Evolutionary conservation across 2,888 invertebrate species (phyloP), one percentile per base, ranked within the genome.

Genomic region (Axea sp.): DNA sequence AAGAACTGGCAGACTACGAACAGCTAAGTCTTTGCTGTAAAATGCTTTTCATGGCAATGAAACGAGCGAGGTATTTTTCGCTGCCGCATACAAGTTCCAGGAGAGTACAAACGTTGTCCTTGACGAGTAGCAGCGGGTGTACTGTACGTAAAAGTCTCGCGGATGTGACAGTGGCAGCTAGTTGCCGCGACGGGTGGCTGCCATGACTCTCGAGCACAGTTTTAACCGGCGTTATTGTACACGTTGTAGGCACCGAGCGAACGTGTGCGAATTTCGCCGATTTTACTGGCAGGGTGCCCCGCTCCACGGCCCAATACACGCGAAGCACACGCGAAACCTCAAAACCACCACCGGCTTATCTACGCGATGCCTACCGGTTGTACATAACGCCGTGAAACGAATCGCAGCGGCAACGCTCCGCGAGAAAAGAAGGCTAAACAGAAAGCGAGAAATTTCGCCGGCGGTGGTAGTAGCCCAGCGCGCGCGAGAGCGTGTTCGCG

Each of bases 111-210:
- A 43, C 24, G 47, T 30, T 35, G 51, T 57, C 68, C 68, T 68
- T 68, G 59, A 43, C 31, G 39, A 59, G 51, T 9, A 51, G 35
- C 68, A 57, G 67, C 57, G 67, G 67, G 67, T 59, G 49, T 37
- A 59, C 49, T 3, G 8, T 51, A 37, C 68, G 51, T 43, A 51
- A 51, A 68, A 68, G 51, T 57, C 26, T 35, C 51, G 30, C 45
- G 28, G 22, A 51, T 53, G 69, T 45, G 69, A 69, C 69, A 69
- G 60, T 35, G 35, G 12, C 59, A 35, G 45, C 49, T 26, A 35
- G 33, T 51, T 8, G 57, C 73, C 67, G 17, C 67, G 26, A 68
- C 73, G 73, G 73, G 73, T 62, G 73, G 68, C 51, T 65, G 31
- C 53, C 39, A 43, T 30, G 51, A 26, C 35, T 49, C 37, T 31